Base-by-base conservation (phyloP, 2,888 invertebrate species). In the Drosophila yooni region DNA sequence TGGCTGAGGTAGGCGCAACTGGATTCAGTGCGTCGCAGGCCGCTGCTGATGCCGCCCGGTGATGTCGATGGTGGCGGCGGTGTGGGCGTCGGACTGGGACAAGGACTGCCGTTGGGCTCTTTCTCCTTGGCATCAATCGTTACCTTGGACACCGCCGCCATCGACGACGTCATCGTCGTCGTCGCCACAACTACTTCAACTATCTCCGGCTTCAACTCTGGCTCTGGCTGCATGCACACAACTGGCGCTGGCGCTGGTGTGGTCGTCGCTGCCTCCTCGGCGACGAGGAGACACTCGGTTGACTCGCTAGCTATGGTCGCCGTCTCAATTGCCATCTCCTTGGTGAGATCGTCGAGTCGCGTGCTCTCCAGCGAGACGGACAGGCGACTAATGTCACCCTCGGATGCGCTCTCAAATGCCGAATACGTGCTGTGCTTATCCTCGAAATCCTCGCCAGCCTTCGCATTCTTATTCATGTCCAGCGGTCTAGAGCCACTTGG, bases 341-440 rank as follows among this genome's bases (percentile, higher is more conserved):
- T 91, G 31, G 76, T 70, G 56, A 91, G 73, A 5, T 91, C 91
- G 62, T 92, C 92, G 5, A 92, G 80, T 8, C 92, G 86, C 7
- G 90, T 90, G 71, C 89, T 90, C 62, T 91, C 92, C 40, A 92
- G 77, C 13, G 91, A 92, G 13, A 90, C 82, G 2, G 92, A 92
- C 15, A 92, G 65, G 8, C 92, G 90, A 87, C 93, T 92, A 0
- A 92, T 92, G 52, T 93, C 92, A 36, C 93, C 92, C 52, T 93
- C 93, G 21, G 93, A 93, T 13, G 93, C 92, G 70, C 92, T 92
- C 76, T 93, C 93, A 60, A 93, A 92, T 56, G 93, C 92, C 50
- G 93, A 93, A 76, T 92, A 92, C 2, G 92, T 92, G 76, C 92
- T 92, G 69, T 92, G 92, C 50, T 92, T 91, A 54, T 92, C 92